Percentiles rank a stretch among this genome's conserved stretches.
Conservation (phyloP, 2,113 vertebrate genomes). For the Laticauda colubrina region DNA sequence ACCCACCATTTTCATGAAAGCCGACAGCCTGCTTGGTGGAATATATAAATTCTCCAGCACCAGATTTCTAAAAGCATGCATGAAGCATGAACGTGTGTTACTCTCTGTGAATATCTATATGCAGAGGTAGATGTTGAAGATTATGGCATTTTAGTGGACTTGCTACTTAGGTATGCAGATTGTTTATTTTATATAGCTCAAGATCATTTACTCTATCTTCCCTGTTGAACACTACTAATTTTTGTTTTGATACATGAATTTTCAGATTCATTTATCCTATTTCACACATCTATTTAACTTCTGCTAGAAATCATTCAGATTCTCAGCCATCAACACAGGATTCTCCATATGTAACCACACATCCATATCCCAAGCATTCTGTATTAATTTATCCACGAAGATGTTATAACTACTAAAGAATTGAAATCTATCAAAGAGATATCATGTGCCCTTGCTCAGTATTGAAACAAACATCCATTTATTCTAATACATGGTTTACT, state of each 20-base stretch:
- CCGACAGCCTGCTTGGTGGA: neutral
- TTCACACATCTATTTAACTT: neutral
- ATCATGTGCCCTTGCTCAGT: neutral
- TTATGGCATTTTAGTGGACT: neutral
- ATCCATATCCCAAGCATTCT: neutral
- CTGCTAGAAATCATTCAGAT: neutral
- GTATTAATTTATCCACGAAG: neutral
- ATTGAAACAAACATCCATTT: neutral
- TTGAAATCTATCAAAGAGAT: neutral
- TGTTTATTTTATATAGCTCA: neutral
- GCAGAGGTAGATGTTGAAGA: neutral
- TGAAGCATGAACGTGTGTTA: neutral
- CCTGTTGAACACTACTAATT: neutral
- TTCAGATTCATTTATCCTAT: neutral
- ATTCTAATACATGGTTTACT: neutral
- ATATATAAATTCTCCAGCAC: neutral
- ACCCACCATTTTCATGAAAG: neutral
- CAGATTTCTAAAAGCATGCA: neutral
- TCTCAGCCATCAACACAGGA: neutral
- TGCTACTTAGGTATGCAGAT: neutral
- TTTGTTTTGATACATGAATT: neutral
- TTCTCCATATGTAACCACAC: neutral
- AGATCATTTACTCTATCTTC: neutral
- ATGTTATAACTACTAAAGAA: neutral
- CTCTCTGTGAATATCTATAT: neutral